These are phyloP conservation scores for Squalus acanthias DNA, from an alignment of 2,797 vertebrate genomes.

Conservation along the genomic window DNA sequence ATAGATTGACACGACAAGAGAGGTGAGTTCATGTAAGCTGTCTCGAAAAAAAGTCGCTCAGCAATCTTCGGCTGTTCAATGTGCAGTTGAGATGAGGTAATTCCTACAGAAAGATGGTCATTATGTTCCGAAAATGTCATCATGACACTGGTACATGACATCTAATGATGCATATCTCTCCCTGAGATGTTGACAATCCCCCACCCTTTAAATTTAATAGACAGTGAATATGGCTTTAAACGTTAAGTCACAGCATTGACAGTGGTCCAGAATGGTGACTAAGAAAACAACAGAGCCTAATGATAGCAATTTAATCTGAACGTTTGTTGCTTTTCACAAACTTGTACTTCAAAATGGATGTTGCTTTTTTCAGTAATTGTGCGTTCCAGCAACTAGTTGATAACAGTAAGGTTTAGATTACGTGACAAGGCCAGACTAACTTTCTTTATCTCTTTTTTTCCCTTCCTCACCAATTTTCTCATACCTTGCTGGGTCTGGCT, in stretches of 20 bases:
- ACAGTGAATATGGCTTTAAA: neutral
- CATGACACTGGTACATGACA: neutral
- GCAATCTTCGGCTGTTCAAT: neutral
- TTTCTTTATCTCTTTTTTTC: neutral
- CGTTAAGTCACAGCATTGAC: neutral
- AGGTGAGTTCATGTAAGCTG: neutral
- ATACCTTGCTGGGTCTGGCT: neutral
- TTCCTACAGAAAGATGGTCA: neutral
- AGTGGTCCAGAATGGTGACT: neutral
- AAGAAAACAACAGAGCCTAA: neutral
- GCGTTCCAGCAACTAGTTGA: neutral
- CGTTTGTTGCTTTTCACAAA: neutral
- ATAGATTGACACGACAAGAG: neutral
- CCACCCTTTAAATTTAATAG: neutral
- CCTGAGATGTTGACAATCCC: neutral
- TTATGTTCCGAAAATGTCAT: conserved; percentile 1
- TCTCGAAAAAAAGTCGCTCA: neutral
- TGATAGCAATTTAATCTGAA: neutral
- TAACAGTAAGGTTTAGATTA: neutral
- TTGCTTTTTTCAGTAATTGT: neutral
- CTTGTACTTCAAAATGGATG: neutral
- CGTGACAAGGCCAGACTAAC: neutral
- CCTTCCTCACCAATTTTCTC: neutral
- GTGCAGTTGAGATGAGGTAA: neutral
- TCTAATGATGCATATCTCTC: neutral